A percentile compares a stretch with the other conserved stretches of the same genome.
phyloP scores from a whole-genome alignment of 2,113 vertebrate species.

The Nothobranchius furzeri region DNA sequence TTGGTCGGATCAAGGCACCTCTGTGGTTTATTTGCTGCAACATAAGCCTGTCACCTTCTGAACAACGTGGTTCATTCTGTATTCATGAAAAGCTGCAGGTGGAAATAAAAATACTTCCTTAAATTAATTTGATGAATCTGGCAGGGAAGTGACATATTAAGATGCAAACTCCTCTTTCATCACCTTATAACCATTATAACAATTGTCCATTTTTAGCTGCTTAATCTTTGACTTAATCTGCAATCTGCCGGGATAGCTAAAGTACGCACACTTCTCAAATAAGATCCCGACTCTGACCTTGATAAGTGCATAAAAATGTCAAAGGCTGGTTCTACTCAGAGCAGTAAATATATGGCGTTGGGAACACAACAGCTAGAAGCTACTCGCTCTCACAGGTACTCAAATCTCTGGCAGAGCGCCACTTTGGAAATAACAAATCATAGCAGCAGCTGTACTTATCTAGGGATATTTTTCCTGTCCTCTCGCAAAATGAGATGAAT shows the following conservation, averaged over 20 bases:
- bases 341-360: conserved; percentile 46
- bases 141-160: conserved; percentile 5
- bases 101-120: conserved; percentile 1
- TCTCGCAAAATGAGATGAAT: conserved; percentile 29
- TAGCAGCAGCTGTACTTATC: conserved; percentile 46
- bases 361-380: conserved; percentile 38
- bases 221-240: conserved; percentile 35
- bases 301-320: conserved; percentile 58
- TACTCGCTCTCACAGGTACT: conserved; percentile 40
- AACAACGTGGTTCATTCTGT: conserved; percentile 5
- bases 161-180: conserved; percentile 31
- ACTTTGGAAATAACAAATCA: conserved; percentile 50
- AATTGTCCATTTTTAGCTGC: conserved; percentile 32
- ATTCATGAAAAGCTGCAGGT: conserved; percentile 15
- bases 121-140: conserved; percentile 29
- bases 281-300: conserved; percentile 57
- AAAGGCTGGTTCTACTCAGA: conserved; percentile 18
- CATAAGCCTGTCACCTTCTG: conserved; percentile 15
- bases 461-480: conserved; percentile 24
- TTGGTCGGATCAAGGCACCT: conserved; percentile 34
- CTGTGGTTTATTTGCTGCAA: conserved; percentile 24
- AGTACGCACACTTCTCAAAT: conserved; percentile 40
- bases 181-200: conserved; percentile 19
- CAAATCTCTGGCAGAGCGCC: conserved; percentile 47
- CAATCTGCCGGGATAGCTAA: conserved; percentile 18